Conservation (phyloP, 1,140 invertebrate genomes). For the Bombus soroeensis region DNA sequence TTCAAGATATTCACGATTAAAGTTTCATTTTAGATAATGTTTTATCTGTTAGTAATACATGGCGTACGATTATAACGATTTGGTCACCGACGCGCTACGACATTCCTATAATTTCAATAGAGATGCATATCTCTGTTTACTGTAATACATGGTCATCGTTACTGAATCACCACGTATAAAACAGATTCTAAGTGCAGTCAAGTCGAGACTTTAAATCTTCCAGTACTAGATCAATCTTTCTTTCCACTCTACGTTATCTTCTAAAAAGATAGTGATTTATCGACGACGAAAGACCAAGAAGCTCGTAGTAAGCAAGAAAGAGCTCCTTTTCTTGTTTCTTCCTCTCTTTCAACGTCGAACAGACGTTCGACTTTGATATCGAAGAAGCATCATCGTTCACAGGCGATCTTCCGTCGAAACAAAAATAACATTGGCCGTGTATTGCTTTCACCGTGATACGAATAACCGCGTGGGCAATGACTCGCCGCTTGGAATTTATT, state of each 20-base stretch:
- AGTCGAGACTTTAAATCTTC: neutral
- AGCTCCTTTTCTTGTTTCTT: neutral
- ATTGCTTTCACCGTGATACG: conserved; percentile 32
- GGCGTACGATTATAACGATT: too few species aligned
- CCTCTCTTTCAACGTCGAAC: neutral
- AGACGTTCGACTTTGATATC: neutral
- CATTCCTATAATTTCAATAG: too few species aligned
- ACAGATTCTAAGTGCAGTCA: neutral
- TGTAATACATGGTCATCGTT: neutral
- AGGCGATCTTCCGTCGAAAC: neutral
- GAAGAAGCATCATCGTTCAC: neutral
- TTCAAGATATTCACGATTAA: neutral
- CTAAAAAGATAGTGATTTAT: conserved; percentile 11
- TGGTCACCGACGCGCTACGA: too few species aligned
- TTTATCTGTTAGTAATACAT: neutral
- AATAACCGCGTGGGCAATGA: conserved; percentile 27
- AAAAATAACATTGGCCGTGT: conserved; percentile 17
- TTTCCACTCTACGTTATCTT: neutral
- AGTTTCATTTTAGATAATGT: neutral
- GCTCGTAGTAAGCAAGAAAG: neutral
- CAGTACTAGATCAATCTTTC: conserved; percentile 7
- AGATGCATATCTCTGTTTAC: neutral
- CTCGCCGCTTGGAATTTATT: conserved; percentile 17
- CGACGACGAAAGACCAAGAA: neutral
- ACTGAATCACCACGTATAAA: neutral